Percentiles rank a stretch among this genome's conserved stretches.
Conservation (phyloP, 92 coral and sea anemone species). For the Bergia sp. region DNA sequence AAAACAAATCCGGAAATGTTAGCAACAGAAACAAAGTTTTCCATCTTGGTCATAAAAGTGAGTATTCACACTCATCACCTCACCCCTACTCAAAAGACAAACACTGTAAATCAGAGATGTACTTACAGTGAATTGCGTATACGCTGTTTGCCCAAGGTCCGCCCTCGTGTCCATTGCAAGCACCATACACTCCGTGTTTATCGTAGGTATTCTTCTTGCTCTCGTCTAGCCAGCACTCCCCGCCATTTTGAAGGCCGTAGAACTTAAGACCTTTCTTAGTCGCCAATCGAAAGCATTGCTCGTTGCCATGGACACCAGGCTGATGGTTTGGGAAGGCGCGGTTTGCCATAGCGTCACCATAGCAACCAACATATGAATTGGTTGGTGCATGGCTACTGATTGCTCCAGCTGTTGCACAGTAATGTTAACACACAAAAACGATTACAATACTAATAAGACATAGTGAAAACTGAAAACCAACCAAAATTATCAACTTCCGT, state of each 20-base stretch:
- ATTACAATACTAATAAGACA: too few relatives aligned
- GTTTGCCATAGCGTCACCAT: background rate
- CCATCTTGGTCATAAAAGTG: too few relatives aligned
- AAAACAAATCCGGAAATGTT: too few relatives aligned
- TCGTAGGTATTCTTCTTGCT: background rate
- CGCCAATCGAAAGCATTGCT: background rate
- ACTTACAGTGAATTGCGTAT: background rate
- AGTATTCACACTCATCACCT: too few relatives aligned
- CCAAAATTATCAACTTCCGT: background rate
- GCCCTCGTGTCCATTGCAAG: background rate
- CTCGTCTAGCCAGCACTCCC: background rate
- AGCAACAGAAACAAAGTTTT: too few relatives aligned
- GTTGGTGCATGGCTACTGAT: background rate
- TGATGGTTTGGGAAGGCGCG: background rate
- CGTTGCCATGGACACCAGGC: background rate
- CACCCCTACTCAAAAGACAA: too few relatives aligned
- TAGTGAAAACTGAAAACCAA: too few relatives aligned
- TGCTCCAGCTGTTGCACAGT: background rate
- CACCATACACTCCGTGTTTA: background rate
- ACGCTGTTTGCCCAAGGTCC: background rate
- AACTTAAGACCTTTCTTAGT: too few relatives aligned
- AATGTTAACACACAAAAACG: background rate
- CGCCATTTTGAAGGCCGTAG: background rate
- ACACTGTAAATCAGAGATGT: too few relatives aligned
- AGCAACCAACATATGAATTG: background rate